phyloP scores from a whole-genome alignment of 2,797 vertebrate species.

The Cuniculus paca region DNA sequence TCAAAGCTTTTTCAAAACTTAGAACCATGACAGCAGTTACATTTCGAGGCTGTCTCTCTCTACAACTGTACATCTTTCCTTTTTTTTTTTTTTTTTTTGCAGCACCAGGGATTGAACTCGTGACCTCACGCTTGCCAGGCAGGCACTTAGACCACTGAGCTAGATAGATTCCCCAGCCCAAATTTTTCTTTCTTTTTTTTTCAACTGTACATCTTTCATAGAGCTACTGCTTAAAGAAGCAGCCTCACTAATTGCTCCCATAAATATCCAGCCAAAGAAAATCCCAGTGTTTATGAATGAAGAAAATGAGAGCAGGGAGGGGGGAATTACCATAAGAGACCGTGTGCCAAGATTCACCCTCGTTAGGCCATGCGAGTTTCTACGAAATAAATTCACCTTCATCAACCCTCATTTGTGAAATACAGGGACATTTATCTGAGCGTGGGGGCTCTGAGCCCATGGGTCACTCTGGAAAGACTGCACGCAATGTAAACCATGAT shows the following conservation, averaged over 20 bases:
- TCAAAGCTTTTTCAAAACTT: slow-evolving; percentile 9
- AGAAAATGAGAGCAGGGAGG: slow-evolving; percentile 73
- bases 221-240: slow-evolving; percentile 71
- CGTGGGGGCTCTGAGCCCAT: neutral
- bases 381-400: slow-evolving; percentile 82
- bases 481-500: slow-evolving; percentile 61
- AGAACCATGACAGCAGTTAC: neutral
- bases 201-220: slow-evolving; percentile 11
- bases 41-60: neutral
- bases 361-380: slow-evolving; percentile 78
- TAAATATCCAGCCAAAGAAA: slow-evolving; percentile 82
- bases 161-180: too few relatives aligned
- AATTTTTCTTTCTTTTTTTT: too few relatives aligned
- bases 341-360: slow-evolving; percentile 76
- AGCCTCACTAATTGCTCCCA: slow-evolving; percentile 81
- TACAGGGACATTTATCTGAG: slow-evolving; percentile 77
- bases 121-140: too few relatives aligned
- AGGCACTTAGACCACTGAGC: too few relatives aligned
- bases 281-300: slow-evolving; percentile 85
- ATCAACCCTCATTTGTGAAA: slow-evolving; percentile 81
- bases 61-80: neutral
- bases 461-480: slow-evolving; percentile 63
- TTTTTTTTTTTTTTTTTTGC: too few relatives aligned
- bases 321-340: slow-evolving; percentile 80
- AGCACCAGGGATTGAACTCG: too few relatives aligned